Evolutionary conservation across 2,797 vertebrate genomes (phyloP).

Genomic region (Tachyglossus aculeatus): DNA sequence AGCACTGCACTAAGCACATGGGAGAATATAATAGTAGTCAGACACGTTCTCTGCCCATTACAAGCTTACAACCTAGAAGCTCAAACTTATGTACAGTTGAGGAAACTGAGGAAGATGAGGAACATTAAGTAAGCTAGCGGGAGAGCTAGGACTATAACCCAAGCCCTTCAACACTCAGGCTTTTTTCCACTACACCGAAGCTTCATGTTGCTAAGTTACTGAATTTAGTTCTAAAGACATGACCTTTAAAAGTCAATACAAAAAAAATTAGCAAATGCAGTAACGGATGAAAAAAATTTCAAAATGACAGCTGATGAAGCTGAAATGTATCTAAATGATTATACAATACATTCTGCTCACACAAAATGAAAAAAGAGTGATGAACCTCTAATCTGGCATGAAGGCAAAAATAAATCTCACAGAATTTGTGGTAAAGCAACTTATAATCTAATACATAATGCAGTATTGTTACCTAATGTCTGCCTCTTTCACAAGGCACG

Average conservation of each 20-base stretch:
- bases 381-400: constrained; percentile 57
- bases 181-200: not conserved
- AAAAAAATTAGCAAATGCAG: too few relatives aligned
- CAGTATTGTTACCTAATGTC: constrained; percentile 75
- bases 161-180: not conserved
- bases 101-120: not conserved
- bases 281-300: not conserved
- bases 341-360: not conserved
- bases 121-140: not conserved
- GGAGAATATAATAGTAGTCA: too few relatives aligned
- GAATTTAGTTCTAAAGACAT: too few relatives aligned
- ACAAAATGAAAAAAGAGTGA: accelerated
- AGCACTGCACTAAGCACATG: too few relatives aligned
- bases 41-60: too few relatives aligned
- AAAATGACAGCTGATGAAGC: not conserved
- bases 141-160: not conserved
- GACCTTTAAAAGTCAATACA: too few relatives aligned
- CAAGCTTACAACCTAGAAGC: too few relatives aligned
- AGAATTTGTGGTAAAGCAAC: constrained; percentile 63
- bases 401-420: constrained; percentile 77
- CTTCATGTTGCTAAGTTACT: too few relatives aligned
- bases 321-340: not conserved
- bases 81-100: not conserved
- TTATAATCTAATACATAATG: constrained; percentile 76
- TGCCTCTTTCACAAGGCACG: constrained; percentile 50